These are phyloP conservation scores for Lochmaea capreae DNA, from an alignment of 2,888 invertebrate species.

Conservation along the genomic window DNA sequence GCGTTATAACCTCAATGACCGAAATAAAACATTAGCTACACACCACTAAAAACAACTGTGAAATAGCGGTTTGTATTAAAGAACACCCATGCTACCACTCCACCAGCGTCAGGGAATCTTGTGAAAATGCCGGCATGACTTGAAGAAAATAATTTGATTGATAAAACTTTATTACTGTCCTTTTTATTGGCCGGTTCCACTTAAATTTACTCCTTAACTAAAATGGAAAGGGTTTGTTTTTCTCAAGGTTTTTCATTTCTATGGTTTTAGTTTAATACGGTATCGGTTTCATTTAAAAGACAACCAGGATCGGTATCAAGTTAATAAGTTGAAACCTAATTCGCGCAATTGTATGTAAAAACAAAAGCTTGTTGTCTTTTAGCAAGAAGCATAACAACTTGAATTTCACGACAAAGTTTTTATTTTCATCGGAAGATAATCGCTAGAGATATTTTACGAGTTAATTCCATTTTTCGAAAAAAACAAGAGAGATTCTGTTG, in stretches of 20 bases:
- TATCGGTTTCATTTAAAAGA: constrained; percentile 53
- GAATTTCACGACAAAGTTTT: constrained; percentile 47
- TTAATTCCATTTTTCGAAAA: background rate
- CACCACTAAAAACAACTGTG: constrained; percentile 56
- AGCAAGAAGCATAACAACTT: constrained; percentile 51
- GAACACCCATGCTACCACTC: constrained; percentile 54
- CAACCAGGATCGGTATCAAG: constrained; percentile 51
- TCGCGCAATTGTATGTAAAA: constrained; percentile 54
- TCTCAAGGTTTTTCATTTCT: constrained; percentile 42
- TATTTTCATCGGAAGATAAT: constrained; percentile 32
- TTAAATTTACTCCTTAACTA: constrained; percentile 48
- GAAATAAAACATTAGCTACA: constrained; percentile 54
- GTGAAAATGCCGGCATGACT: constrained; percentile 57
- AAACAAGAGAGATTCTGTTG: no score
- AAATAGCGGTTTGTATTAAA: constrained; percentile 53
- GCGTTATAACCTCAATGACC: constrained; percentile 37
- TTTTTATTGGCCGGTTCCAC: constrained; percentile 49
- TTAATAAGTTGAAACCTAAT: constrained; percentile 55
- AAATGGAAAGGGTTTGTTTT: constrained; percentile 49
- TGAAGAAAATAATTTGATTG: constrained; percentile 58
- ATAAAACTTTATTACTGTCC: constrained; percentile 58
- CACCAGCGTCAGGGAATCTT: constrained; percentile 41
- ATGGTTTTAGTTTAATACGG: constrained; percentile 41
- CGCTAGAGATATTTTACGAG: background rate
- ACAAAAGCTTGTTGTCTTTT: constrained; percentile 53